These are phyloP conservation scores for Minunthozetes semirufus DNA, from an alignment of 2,888 invertebrate genomes.

Conservation along the genomic window DNA sequence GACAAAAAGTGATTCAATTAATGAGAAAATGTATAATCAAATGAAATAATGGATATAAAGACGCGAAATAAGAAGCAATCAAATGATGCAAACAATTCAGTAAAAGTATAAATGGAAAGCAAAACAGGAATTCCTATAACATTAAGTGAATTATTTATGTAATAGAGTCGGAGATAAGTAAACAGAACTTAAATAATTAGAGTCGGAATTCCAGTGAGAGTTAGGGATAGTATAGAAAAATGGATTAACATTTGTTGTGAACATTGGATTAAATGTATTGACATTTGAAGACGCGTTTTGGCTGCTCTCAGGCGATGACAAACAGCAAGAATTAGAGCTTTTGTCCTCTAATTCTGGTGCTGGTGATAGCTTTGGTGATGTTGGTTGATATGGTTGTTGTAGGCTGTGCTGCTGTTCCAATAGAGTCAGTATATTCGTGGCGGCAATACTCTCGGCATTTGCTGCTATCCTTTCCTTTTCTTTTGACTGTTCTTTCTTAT, in stretches of 20 bases:
- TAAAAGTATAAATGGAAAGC: too few relatives aligned
- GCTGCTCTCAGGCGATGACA: background rate
- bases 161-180: background rate
- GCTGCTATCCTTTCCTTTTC: background rate
- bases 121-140: too few relatives aligned
- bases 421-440: constrained; percentile 4
- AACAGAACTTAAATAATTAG: constrained; percentile 21
- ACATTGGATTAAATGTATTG: background rate
- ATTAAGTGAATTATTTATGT: background rate
- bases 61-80: too few relatives aligned
- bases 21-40: too few relatives aligned
- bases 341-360: background rate
- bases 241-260: background rate
- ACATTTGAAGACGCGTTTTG: background rate
- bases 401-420: background rate
- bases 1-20: too few relatives aligned
- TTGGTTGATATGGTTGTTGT: background rate
- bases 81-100: too few relatives aligned
- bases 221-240: constrained; percentile 4
- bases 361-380: background rate
- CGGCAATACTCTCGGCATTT: constrained; percentile 6
- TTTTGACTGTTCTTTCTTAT: constrained; percentile 13
- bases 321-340: background rate
- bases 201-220: background rate
- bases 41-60: too few relatives aligned